Evolutionary conservation across 2,888 invertebrate species (phyloP).

Genomic region (Aphodius sticticus): DNA sequence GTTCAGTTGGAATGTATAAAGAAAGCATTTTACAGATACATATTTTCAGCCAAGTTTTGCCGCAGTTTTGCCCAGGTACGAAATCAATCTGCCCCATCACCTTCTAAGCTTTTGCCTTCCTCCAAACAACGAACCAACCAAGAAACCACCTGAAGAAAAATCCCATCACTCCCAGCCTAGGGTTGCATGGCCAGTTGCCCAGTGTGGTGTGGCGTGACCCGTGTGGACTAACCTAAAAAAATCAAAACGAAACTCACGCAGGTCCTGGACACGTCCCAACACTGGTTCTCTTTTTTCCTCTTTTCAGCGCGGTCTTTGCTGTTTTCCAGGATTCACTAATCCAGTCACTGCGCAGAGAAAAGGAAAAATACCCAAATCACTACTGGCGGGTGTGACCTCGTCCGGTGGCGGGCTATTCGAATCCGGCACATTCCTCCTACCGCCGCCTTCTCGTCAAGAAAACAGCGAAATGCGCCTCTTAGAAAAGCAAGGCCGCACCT

Average conservation of each 20-base stretch:
- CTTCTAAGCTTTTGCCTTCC: background rate
- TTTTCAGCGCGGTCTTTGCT: constrained; percentile 84
- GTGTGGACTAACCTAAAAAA: constrained; percentile 54
- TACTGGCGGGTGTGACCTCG: constrained; percentile 71
- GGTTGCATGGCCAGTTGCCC: constrained; percentile 31
- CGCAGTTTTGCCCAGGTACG: background rate
- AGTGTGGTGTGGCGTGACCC: constrained; percentile 59
- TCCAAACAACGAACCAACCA: background rate
- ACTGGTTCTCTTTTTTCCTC: constrained; percentile 61
- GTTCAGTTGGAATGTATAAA: no score
- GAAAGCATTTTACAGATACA: no score
- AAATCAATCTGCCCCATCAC: background rate
- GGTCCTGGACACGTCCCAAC: constrained; percentile 60
- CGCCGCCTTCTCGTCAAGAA: constrained; percentile 59
- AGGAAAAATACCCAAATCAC: constrained; percentile 78
- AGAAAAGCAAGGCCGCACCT: constrained; percentile 79
- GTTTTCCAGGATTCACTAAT: constrained; percentile 85
- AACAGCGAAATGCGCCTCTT: constrained; percentile 75
- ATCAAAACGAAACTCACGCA: constrained; percentile 51
- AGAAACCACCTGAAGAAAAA: background rate
- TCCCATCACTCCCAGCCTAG: background rate
- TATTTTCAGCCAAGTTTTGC: background rate
- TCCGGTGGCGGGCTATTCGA: constrained; percentile 46
- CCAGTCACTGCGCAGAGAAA: constrained; percentile 78
- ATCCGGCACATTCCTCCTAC: constrained; percentile 49